These are phyloP conservation scores for Tholera decimalis DNA, from an alignment of 2,888 invertebrate genomes.

Conservation along the genomic window DNA sequence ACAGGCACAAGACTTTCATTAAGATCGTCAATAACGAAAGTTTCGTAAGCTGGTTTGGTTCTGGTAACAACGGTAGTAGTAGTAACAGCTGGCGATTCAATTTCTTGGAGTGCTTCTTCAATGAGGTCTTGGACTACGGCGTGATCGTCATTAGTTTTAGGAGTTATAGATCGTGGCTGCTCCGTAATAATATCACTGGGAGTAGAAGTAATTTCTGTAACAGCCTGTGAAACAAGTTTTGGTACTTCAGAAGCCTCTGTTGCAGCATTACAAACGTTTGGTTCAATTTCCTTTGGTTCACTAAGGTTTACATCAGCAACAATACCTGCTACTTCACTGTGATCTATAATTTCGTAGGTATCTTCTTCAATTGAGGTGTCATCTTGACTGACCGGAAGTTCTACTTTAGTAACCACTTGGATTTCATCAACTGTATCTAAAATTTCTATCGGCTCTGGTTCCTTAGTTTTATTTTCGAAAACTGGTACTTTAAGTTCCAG, in stretches of 20 bases:
- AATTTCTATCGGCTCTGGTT: background rate
- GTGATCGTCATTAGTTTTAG: conserved; percentile 45
- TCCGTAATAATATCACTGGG: background rate
- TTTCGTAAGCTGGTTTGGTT: conserved; percentile 45
- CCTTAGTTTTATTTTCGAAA: conserved; percentile 27
- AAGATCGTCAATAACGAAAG: conserved; percentile 71
- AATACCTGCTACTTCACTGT: conserved; percentile 52
- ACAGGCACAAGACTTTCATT: conserved; percentile 76
- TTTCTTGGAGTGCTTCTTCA: conserved; percentile 59
- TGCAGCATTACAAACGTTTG: background rate
- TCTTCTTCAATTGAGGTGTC: conserved; percentile 51
- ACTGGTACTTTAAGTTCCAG: conserved; percentile 33
- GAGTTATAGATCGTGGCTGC: conserved; percentile 25
- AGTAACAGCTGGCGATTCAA: conserved; percentile 17
- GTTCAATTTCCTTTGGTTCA: conserved; percentile 2
- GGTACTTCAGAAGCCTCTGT: conserved; percentile 9
- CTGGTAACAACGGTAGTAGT: conserved; percentile 15
- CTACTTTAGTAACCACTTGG: conserved; percentile 5
- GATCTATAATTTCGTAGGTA: conserved; percentile 66
- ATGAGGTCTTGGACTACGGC: conserved; percentile 45
- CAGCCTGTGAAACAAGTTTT: conserved; percentile 12
- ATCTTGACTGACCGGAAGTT: conserved; percentile 14
- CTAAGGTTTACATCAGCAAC: conserved; percentile 8
- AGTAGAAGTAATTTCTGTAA: conserved; percentile 15
- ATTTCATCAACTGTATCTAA: background rate